phyloP scores from a whole-genome alignment of 2,888 invertebrate species.

The Hypsopygia costalis region DNA sequence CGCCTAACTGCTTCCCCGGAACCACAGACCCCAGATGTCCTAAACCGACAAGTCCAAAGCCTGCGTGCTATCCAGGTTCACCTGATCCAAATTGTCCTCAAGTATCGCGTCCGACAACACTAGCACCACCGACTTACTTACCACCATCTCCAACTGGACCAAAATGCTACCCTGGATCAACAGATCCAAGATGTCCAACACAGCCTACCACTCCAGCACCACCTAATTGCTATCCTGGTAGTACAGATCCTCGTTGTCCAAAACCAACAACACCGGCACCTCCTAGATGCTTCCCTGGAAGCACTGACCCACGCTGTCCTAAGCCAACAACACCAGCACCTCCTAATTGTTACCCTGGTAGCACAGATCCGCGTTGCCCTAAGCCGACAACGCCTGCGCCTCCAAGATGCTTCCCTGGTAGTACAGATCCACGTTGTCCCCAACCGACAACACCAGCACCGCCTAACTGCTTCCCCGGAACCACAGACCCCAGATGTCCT shows the following conservation, averaged over 20 bases:
- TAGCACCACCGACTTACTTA: conserved; percentile 25
- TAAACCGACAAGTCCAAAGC: conserved; percentile 23
- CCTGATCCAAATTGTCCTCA: conserved; percentile 45
- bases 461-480: conserved; percentile 32
- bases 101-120: conserved; percentile 24
- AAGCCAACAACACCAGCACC: conserved; percentile 11
- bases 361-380: conserved; percentile 30
- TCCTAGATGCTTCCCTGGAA: conserved; percentile 32
- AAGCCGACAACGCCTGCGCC: conserved; percentile 16
- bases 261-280: conserved; percentile 13
- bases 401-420: conserved; percentile 17
- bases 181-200: conserved; percentile 39
- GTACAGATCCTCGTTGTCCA: conserved; percentile 26
- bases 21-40: conserved; percentile 31
- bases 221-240: conserved; percentile 27
- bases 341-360: conserved; percentile 38
- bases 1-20: no score
- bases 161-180: conserved; percentile 30
- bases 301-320: conserved; percentile 33
- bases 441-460: conserved; percentile 18
- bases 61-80: conserved; percentile 41
- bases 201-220: conserved; percentile 22
- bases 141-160: conserved; percentile 27
- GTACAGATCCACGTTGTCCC: conserved; percentile 25
- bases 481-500: conserved; percentile 31